Percentiles rank a stretch among this genome's conserved stretches.
These are phyloP conservation scores for Myoxocephalus aenaeus DNA, from an alignment of 2,797 vertebrate genomes.

Conservation along the genomic window DNA sequence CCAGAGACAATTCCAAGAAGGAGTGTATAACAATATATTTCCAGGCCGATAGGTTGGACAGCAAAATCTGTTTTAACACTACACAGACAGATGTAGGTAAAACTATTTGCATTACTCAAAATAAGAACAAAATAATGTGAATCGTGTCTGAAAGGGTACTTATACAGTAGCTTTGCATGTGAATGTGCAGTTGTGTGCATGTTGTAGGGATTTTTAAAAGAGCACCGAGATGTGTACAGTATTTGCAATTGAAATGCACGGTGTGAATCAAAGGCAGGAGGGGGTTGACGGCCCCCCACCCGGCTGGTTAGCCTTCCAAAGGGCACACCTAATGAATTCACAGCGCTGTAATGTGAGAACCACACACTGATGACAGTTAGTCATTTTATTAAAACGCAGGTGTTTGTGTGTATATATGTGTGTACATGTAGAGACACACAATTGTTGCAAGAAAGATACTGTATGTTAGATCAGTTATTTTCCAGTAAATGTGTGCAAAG, in stretches of 20 bases:
- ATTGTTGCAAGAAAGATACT: neutral
- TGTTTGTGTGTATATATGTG: constrained; percentile 24
- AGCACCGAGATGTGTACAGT: constrained; percentile 52
- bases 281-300: constrained; percentile 71
- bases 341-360: constrained; percentile 61
- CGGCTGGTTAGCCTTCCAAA: constrained; percentile 71
- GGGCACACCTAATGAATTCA: constrained; percentile 77
- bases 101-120: constrained; percentile 5
- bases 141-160: neutral
- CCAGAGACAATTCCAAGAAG: constrained; percentile 17
- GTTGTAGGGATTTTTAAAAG: constrained; percentile 45
- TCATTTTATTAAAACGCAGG: constrained; percentile 63
- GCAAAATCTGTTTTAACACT: constrained; percentile 1
- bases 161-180: neutral
- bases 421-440: constrained; percentile 1
- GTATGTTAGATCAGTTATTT: neutral
- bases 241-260: constrained; percentile 75
- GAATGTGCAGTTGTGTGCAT: neutral
- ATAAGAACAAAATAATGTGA: neutral
- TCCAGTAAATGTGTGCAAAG: neutral
- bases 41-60: constrained; percentile 2
- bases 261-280: constrained; percentile 40
- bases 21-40: constrained; percentile 9
- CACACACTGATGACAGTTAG: constrained; percentile 63
- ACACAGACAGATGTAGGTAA: constrained; percentile 1